Conservation (phyloP, 2,113 vertebrate genomes). For the Melanerpes aurifrons region DNA sequence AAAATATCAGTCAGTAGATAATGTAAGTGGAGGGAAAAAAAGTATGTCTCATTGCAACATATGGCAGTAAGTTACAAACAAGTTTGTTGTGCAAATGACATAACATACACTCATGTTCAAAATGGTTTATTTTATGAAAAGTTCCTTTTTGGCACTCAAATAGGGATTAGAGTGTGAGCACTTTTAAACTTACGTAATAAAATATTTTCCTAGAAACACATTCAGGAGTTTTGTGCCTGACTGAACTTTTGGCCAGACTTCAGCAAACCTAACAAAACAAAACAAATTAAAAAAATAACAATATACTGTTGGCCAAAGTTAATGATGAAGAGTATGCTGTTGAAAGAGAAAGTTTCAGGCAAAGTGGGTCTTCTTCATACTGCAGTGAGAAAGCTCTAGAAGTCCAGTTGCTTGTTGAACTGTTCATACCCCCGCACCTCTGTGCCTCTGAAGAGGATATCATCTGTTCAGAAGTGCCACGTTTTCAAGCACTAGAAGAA, state of each 20-base stretch:
- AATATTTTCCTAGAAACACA: not conserved
- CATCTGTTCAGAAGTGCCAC: not conserved
- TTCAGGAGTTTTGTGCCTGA: not conserved
- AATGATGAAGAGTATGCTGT: not conserved
- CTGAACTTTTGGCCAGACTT: not conserved
- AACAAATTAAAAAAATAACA: too few species aligned
- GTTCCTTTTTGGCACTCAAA: not conserved
- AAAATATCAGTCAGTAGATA: not conserved
- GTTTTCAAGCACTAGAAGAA: slow-evolving; percentile 36
- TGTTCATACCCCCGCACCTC: rapidly evolving
- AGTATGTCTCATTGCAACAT: not conserved
- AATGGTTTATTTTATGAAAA: not conserved
- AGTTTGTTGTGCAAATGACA: not conserved
- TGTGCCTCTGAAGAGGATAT: not conserved
- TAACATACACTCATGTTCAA: not conserved
- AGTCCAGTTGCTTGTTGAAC: not conserved
- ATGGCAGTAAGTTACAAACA: not conserved
- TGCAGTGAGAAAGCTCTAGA: not conserved
- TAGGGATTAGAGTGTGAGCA: not conserved
- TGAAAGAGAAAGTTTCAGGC: not conserved
- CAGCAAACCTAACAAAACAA: not conserved
- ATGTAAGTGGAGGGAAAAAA: not conserved
- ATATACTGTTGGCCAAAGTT: not conserved
- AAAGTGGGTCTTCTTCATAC: not conserved
- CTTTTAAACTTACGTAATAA: slow-evolving; percentile 6